Conservation (phyloP, 2,888 invertebrate genomes). For the Lepidochitona cinerea region DNA sequence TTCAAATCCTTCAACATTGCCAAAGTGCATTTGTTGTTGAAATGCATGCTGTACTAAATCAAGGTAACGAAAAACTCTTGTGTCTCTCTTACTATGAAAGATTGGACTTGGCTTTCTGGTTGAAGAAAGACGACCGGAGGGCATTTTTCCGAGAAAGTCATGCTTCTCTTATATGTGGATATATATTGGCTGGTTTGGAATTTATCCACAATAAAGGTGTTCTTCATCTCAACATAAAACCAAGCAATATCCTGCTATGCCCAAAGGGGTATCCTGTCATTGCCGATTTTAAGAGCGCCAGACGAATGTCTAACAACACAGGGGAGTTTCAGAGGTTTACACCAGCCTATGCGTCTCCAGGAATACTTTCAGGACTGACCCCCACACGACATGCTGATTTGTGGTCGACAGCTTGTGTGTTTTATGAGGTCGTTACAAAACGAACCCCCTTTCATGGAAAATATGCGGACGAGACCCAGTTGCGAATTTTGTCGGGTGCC, state of each 20-base stretch:
- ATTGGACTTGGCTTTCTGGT: background rate
- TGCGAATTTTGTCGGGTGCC: background rate
- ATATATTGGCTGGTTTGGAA: background rate
- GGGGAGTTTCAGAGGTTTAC: background rate
- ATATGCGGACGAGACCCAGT: background rate
- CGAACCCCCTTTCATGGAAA: background rate
- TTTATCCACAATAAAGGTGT: background rate
- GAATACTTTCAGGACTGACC: background rate
- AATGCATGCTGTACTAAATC: background rate
- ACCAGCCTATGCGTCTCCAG: background rate
- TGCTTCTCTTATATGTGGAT: background rate
- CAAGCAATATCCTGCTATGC: background rate
- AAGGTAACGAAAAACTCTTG: background rate
- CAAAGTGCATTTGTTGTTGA: background rate
- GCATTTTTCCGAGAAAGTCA: background rate
- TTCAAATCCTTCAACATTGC: background rate
- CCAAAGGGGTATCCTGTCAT: background rate
- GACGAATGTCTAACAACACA: background rate
- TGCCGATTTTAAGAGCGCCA: background rate
- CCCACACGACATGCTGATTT: background rate
- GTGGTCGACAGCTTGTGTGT: background rate
- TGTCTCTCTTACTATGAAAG: background rate
- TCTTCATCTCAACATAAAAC: slow-evolving; percentile 1
- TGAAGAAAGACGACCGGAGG: background rate
- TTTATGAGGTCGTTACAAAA: background rate